Percentiles rank a stretch among this genome's conserved stretches.
Evolutionary conservation across 1,140 invertebrate species (phyloP).

Genomic region (Neodiprion lecontei): DNA sequence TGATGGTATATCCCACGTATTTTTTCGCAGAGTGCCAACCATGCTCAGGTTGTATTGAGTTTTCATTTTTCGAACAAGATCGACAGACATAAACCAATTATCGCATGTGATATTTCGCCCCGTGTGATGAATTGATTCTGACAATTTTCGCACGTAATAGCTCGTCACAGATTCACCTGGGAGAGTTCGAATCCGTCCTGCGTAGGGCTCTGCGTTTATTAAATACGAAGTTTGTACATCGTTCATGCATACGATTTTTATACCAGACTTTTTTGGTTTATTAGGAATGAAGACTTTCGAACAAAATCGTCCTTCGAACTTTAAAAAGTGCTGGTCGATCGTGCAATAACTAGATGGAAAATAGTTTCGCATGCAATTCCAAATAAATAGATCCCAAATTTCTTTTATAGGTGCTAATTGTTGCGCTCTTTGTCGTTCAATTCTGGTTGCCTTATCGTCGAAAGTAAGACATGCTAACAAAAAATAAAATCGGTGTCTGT

Average conservation of each 20-base stretch:
- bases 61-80: slow-evolving; percentile 41
- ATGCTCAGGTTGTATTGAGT: slow-evolving; percentile 38
- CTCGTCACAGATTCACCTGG: slow-evolving; percentile 15
- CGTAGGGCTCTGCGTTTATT: slow-evolving; percentile 42
- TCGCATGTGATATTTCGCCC: slow-evolving; percentile 48
- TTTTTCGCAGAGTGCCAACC: slow-evolving; percentile 50
- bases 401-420: slow-evolving; percentile 47
- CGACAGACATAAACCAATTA: slow-evolving; percentile 48
- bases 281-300: slow-evolving; percentile 54
- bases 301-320: slow-evolving; percentile 50
- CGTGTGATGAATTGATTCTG: slow-evolving; percentile 32
- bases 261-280: slow-evolving; percentile 47
- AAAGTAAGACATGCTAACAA: slow-evolving; percentile 22
- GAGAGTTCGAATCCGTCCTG: slow-evolving; percentile 27
- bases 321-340: slow-evolving; percentile 53
- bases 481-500: slow-evolving; percentile 18
- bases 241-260: slow-evolving; percentile 46
- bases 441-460: slow-evolving; percentile 40
- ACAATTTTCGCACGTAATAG: slow-evolving; percentile 29
- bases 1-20: slow-evolving; percentile 45
- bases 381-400: slow-evolving; percentile 47
- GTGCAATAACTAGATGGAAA: slow-evolving; percentile 38
- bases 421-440: slow-evolving; percentile 38
- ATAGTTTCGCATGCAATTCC: slow-evolving; percentile 46
- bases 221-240: slow-evolving; percentile 37